These are phyloP conservation scores for Pristionchus pacificus DNA, from an alignment of 1,140 invertebrate genomes.

Conservation along the genomic window DNA sequence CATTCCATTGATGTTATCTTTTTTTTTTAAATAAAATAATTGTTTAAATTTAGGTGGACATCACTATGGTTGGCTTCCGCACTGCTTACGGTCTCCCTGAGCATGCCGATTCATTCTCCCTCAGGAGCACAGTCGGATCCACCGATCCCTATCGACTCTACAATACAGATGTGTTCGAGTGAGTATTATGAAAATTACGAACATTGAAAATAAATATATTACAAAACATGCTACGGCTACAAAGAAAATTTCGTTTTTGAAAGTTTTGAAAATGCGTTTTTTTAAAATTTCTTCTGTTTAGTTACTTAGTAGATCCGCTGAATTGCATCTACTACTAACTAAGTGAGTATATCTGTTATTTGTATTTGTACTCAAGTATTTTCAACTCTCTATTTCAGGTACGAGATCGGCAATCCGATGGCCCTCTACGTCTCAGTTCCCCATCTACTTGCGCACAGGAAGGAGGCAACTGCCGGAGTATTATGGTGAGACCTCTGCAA, in stretches of 20 bases:
- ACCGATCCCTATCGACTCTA: conserved; percentile 68
- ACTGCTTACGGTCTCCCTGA: conserved; percentile 93
- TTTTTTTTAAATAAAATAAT: not conserved
- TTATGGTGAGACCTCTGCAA: conserved; percentile 83
- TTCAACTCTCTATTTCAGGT: conserved; percentile 57
- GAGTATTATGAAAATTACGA: not conserved
- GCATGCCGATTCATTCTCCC: conserved; percentile 83
- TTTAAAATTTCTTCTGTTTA: no score
- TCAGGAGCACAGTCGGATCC: conserved; percentile 73
- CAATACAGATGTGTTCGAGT: conserved; percentile 96
- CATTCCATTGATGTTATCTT: no score
- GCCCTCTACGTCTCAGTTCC: conserved; percentile 91
- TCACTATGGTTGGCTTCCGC: conserved; percentile 84
- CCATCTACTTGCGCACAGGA: conserved; percentile 88
- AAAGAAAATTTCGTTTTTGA: no score
- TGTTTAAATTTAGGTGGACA: conserved; percentile 64
- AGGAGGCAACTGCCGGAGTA: conserved; percentile 72
- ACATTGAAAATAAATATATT: no score
- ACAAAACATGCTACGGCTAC: no score
- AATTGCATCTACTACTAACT: no score
- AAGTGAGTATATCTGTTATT: no score
- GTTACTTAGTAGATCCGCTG: no score
- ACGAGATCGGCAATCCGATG: conserved; percentile 88
- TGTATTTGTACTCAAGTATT: not conserved
- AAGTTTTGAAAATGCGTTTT: no score